Percentiles rank a stretch among this genome's conserved stretches.
phyloP scores from a whole-genome alignment of 2,797 vertebrate genomes.

The Tragelaphus oryx region DNA sequence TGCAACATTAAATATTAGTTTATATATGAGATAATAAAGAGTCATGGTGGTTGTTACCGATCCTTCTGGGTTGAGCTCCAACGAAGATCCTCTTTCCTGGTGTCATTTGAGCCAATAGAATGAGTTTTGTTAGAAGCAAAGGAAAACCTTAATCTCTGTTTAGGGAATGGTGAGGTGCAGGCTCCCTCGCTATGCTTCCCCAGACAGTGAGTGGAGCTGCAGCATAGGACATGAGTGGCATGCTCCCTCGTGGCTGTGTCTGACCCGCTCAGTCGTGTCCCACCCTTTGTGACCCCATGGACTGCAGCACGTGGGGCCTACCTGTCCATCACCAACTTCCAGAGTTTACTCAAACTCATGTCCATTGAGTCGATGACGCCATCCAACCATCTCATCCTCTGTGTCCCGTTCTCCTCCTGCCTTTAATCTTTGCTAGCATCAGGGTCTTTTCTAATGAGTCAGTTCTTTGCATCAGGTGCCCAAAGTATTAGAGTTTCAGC shows the following conservation, averaged over 20 bases:
- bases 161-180: neutral
- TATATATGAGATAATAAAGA: neutral
- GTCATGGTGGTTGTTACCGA: neutral
- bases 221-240: neutral
- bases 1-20: neutral
- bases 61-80: neutral
- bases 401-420: neutral
- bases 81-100: neutral
- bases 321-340: neutral
- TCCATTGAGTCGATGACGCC: neutral
- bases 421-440: neutral
- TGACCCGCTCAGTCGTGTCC: neutral
- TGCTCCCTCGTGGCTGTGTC: neutral
- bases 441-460: neutral
- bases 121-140: neutral
- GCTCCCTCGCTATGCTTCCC: neutral
- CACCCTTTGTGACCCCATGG: neutral
- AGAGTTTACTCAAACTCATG: neutral
- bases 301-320: fast-evolving
- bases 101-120: neutral
- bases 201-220: neutral
- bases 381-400: neutral
- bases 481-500: neutral
- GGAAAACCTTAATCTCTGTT: neutral
- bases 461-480: neutral